Evolutionary conservation across 2,797 vertebrate species (phyloP), one percentile per base, ranked within the genome.

Genomic region (Diceros bicornis): DNA sequence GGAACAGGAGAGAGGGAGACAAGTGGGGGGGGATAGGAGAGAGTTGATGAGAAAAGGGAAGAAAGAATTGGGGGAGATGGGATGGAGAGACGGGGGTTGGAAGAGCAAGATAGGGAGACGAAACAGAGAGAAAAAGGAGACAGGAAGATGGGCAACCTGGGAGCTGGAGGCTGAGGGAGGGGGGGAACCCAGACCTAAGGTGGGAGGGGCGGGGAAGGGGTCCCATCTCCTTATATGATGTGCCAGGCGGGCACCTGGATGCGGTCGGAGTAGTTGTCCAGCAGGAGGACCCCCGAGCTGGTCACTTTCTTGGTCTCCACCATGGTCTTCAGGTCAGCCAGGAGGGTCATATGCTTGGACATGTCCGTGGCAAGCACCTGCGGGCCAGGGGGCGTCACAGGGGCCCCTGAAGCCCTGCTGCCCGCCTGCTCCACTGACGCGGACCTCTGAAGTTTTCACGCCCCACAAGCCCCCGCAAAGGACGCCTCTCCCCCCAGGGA

Each of bases 301-400:
- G 99, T 99, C 98, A 99, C 99, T 98, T 99, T 99, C 99, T 99
- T 99, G 62, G 99, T 99, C 98, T 99, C 99, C 97, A 99, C 99
- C 99, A 99, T 99, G 1, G 99, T 99, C 98, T 99, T 99, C 75
- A 99, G 99, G 98, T 99, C 99, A 37, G 99, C 99, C 98, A 99
- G 98, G 97, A 99, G 99, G 97, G 99, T 99, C 99, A 99, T 99
- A 98, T 99, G 99, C 98, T 99, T 99, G 78, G 99, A 99, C 99
- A 99, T 99, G 97, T 99, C 99, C 2, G 99, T 99, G 52, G 99
- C 99, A 98, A 99, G 99, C 97, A 99, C 99, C 99, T 99, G 95
- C 17, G 69, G 86, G 27, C 57, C 52, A 74, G 47, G 23, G 34
- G 32, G 59, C 3, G 14, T 84, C 41, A 96, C 34, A 32, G 23